phyloP scores from a whole-genome alignment of 1,140 invertebrate species.

The Drosophila albomicans region DNA sequence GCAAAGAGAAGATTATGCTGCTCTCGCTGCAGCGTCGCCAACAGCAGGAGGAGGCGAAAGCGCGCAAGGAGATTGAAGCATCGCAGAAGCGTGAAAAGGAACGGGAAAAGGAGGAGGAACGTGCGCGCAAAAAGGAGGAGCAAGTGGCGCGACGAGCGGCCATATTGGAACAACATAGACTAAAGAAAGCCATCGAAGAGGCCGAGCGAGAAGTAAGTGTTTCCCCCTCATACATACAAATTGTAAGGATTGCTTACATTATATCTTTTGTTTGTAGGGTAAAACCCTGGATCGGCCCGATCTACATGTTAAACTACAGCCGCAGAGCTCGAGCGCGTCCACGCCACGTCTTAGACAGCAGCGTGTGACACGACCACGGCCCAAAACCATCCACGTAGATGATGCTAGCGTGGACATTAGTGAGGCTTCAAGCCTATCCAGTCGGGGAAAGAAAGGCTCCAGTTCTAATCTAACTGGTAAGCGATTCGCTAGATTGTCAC shows the following conservation, averaged over 20 bases:
- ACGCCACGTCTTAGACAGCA: constrained; percentile 88
- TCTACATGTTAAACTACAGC: constrained; percentile 86
- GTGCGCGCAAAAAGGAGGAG: constrained; percentile 94
- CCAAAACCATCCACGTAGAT: constrained; percentile 95
- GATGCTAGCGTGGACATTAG: constrained; percentile 90
- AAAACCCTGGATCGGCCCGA: constrained; percentile 91
- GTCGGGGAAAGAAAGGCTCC: constrained; percentile 92
- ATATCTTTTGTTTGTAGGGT: constrained; percentile 85
- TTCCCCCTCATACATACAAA: too few species aligned
- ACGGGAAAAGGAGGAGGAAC: constrained; percentile 93
- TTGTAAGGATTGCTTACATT: neutral
- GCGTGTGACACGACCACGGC: constrained; percentile 88
- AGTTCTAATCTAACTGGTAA: constrained; percentile 92
- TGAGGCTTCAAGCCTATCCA: constrained; percentile 90
- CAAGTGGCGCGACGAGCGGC: constrained; percentile 93
- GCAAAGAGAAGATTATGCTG: constrained; percentile 95
- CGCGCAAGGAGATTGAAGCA: constrained; percentile 93
- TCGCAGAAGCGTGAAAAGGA: constrained; percentile 91
- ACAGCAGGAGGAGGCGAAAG: constrained; percentile 94
- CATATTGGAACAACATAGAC: constrained; percentile 97
- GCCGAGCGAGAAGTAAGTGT: constrained; percentile 92
- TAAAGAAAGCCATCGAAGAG: constrained; percentile 97
- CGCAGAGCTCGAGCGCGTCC: constrained; percentile 73
- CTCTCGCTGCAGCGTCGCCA: constrained; percentile 94
- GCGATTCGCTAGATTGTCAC: constrained; percentile 2